Evolutionary conservation across 2,113 vertebrate species (phyloP).

Genomic region (Azemiops feae): DNA sequence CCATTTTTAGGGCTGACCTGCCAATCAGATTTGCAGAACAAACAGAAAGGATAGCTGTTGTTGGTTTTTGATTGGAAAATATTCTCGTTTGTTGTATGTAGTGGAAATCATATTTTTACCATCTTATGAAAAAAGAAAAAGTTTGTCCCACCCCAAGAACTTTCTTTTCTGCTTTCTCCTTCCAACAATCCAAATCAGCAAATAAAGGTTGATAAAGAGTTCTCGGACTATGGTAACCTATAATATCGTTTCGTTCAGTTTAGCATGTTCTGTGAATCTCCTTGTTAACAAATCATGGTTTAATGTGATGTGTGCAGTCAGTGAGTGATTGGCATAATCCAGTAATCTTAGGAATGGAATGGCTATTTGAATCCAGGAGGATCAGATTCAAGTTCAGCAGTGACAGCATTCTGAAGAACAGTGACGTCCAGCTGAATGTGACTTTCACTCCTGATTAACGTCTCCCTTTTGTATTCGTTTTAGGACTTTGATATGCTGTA

Average conservation of each 20-base stretch:
- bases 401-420: neutral
- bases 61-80: neutral
- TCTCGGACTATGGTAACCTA: neutral
- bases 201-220: neutral
- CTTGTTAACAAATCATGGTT: neutral
- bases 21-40: neutral
- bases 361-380: neutral
- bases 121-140: neutral
- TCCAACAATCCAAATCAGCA: neutral
- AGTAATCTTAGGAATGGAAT: neutral
- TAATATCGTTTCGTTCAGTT: neutral
- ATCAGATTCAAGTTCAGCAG: neutral
- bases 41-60: neutral
- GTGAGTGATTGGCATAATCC: neutral
- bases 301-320: neutral
- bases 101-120: neutral
- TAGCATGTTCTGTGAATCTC: neutral
- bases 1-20: neutral
- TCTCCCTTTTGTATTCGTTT: neutral
- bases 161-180: neutral
- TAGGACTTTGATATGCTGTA: constrained; percentile 39
- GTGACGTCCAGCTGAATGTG: neutral
- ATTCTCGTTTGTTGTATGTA: neutral
- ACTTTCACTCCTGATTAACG: neutral
- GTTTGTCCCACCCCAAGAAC: no score